A percentile compares a stretch with the other conserved stretches of the same genome.
These are phyloP conservation scores for Chaetura pelagica DNA, from an alignment of 2,113 vertebrate species.

Conservation along the genomic window DNA sequence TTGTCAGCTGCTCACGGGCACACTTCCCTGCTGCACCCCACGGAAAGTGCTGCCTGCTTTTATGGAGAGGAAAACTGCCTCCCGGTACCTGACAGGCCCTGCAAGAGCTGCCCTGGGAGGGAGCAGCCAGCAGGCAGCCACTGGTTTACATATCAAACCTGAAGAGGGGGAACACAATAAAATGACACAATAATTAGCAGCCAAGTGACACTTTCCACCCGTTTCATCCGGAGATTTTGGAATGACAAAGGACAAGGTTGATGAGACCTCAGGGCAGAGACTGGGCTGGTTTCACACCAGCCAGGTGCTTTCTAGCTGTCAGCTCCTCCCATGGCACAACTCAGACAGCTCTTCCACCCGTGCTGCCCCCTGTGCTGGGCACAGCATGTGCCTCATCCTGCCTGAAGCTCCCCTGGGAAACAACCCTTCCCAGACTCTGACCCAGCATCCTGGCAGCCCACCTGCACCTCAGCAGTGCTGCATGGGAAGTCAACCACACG, in stretches of 20 bases:
- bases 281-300: neutral
- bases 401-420: neutral
- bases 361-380: neutral
- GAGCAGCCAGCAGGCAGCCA: neutral
- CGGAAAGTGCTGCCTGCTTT: conserved; percentile 48
- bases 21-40: conserved; percentile 52
- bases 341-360: neutral
- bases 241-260: neutral
- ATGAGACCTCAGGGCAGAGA: neutral
- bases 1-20: conserved; percentile 69
- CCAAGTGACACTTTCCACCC: neutral
- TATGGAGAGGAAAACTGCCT: neutral
- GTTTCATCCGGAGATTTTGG: conserved; percentile 13
- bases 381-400: fast-evolving
- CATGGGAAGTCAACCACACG: fast-evolving
- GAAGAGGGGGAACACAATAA: neutral
- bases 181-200: conserved; percentile 48
- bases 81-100: conserved; percentile 5
- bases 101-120: neutral
- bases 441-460: fast-evolving
- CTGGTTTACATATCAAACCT: conserved; percentile 8
- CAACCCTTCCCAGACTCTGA: neutral
- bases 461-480: neutral
- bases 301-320: neutral
- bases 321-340: neutral